phyloP scores from a whole-genome alignment of 2,888 invertebrate species.

The Leptarthrus brevirostris region DNA sequence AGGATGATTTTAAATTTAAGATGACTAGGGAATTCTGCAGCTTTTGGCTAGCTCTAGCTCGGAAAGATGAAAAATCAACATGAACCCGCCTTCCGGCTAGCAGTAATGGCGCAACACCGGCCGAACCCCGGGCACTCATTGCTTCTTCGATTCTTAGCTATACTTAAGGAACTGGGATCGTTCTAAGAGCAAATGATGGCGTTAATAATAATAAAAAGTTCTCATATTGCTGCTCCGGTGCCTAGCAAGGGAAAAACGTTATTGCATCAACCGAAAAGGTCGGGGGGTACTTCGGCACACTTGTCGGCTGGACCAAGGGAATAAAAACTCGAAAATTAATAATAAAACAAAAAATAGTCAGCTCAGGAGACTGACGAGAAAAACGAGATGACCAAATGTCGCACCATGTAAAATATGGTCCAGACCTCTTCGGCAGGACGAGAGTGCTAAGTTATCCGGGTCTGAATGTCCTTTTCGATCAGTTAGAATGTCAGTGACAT shows the following conservation, averaged over 20 bases:
- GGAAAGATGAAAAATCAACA: not conserved
- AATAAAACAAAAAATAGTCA: slow-evolving; percentile 41
- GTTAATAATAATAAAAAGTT: slow-evolving; percentile 51
- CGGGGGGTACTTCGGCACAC: slow-evolving; percentile 35
- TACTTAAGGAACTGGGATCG: slow-evolving; percentile 34
- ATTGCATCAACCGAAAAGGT: slow-evolving; percentile 27
- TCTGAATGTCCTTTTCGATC: slow-evolving; percentile 52
- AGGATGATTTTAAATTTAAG: slow-evolving; percentile 42
- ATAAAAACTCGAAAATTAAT: slow-evolving; percentile 46
- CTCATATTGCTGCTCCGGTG: not conserved
- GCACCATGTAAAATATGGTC: slow-evolving; percentile 52
- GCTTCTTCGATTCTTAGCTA: slow-evolving; percentile 18
- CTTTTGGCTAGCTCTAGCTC: not conserved
- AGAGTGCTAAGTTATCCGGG: slow-evolving; percentile 26
- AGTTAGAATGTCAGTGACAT: slow-evolving; percentile 53
- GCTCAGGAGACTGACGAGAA: slow-evolving; percentile 45
- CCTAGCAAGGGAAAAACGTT: not conserved
- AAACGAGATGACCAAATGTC: slow-evolving; percentile 53
- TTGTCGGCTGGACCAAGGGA: slow-evolving; percentile 25
- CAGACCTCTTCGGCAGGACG: slow-evolving; percentile 36
- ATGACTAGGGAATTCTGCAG: slow-evolving; percentile 24
- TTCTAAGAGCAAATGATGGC: slow-evolving; percentile 46
- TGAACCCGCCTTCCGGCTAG: not conserved
- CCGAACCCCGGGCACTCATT: no score
- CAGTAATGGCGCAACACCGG: not conserved